A percentile compares a stretch with the other conserved stretches of the same genome.
Evolutionary conservation across 2,797 vertebrate species (phyloP).

Genomic region (Orestias chungarensis): DNA sequence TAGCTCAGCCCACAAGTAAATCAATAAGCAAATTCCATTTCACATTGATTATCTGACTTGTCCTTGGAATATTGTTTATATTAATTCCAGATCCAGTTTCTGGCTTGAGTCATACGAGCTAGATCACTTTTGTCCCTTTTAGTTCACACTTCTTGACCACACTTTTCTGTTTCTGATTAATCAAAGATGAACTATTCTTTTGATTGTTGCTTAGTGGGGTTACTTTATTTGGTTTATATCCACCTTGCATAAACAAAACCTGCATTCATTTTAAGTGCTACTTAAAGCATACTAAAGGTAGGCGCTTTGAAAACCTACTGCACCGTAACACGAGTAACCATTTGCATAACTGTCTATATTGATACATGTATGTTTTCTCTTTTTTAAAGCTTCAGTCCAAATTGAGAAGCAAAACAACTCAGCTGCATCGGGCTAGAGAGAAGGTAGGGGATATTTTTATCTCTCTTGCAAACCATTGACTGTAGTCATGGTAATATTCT

Average conservation of each 20-base stretch:
- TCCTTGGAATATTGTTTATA: not conserved
- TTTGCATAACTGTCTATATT: not conserved
- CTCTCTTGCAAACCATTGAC: conserved; percentile 25
- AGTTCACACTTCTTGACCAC: not conserved
- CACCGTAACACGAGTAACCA: not conserved
- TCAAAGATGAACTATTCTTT: not conserved
- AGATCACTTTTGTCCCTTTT: not conserved
- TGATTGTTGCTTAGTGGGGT: not conserved
- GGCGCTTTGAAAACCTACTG: not conserved
- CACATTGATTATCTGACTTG: not conserved
- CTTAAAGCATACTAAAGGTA: not conserved
- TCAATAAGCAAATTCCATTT: not conserved
- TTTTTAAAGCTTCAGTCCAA: conserved; percentile 68
- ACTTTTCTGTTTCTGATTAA: not conserved
- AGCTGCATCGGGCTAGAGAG: conserved; percentile 47
- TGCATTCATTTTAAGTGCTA: not conserved
- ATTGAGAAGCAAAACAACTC: conserved; percentile 51
- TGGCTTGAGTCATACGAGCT: not conserved
- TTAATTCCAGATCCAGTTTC: not conserved
- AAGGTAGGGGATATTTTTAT: conserved; percentile 70
- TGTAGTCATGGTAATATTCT: conserved; percentile 40
- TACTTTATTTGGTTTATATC: not conserved
- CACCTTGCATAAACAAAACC: not conserved
- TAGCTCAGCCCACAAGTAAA: too few relatives aligned
- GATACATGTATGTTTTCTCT: not conserved